Base-by-base conservation (phyloP, 2,113 vertebrate genomes). In the Prunella fulvescens region DNA sequence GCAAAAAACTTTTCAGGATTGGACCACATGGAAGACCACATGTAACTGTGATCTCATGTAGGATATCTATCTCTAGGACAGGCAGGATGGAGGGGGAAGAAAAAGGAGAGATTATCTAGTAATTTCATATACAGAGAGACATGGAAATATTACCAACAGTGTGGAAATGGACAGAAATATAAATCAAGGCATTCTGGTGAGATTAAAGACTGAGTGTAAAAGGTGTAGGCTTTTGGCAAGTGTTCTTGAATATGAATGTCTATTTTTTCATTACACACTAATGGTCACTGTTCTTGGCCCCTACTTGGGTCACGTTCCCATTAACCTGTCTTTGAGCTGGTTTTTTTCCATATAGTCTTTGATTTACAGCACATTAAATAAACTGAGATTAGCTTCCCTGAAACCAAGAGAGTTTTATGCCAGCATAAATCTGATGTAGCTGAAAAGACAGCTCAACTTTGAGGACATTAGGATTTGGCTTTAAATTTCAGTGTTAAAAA, bases 311-410 rank as follows among this genome's bases (percentile, higher is more conserved):
- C 81, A 82, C 4, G 0, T 91, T 94, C 62, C 65, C 71, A 91
- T 88, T 93, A 95, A 88, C 54, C 62, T 90, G 54, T 54, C 57
- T 87, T 87, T 65, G 58, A 93, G 84, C 35, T 72, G 37, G 0
- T 31, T 39, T 60, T n/a, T 40, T 71, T 90, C 86, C 62, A 51
- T 66, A 86, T 50, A 96, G 19, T 18, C 19, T 88, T 90, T 91
- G 93, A 94, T 87, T 97, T 87, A 81, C 47, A 82, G 22, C 15
- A 56, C 17, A 80, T 80, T 66, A 88, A 91, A 72, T 92, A 95
- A 93, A 92, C 86, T 53, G 64, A 83, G 83, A 92, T 94, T 88
- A 90, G 47, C 50, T 90, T 78, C 39, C 58, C 71, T 90, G 90
- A 92, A 92, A 91, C 76, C 35, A 82, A 44, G 58, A 35, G 33